Evolutionary conservation across 1,140 invertebrate genomes (phyloP).

Genomic region (Panagrolaimus sp.): DNA sequence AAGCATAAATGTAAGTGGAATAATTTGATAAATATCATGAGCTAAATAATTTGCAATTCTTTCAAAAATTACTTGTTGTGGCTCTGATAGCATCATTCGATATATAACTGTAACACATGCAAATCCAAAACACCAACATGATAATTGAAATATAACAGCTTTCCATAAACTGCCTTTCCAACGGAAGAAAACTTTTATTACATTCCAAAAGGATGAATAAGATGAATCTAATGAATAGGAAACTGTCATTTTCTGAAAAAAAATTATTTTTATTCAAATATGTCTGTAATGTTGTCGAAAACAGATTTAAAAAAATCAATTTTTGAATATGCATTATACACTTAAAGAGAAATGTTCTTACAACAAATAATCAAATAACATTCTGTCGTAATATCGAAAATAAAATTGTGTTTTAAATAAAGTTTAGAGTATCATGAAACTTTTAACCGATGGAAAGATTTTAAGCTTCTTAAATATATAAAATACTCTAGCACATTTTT

Average conservation of each 20-base stretch:
- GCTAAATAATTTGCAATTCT: constrained; percentile 47
- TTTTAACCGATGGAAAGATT: too few relatives aligned
- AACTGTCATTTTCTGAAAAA: constrained; percentile 32
- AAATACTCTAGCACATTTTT: too few relatives aligned
- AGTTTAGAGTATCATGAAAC: too few relatives aligned
- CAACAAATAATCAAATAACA: too few relatives aligned
- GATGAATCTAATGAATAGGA: constrained; percentile 46
- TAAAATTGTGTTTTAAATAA: too few relatives aligned
- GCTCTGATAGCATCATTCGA: constrained; percentile 26
- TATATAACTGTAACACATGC: constrained; percentile 40
- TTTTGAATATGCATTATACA: too few relatives aligned
- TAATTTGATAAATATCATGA: constrained; percentile 35
- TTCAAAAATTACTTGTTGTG: constrained; percentile 46
- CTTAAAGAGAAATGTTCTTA: too few relatives aligned
- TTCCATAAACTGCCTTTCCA: constrained; percentile 49
- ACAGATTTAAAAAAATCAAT: too few relatives aligned
- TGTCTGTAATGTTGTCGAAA: too few relatives aligned
- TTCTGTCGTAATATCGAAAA: too few relatives aligned
- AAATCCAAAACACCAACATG: constrained; percentile 36
- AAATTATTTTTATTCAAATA: too few relatives aligned
- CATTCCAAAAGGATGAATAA: constrained; percentile 20
- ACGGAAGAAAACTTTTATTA: constrained; percentile 31
- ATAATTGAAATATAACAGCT: constrained; percentile 38
- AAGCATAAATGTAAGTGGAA: constrained; percentile 12
- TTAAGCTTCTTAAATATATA: too few relatives aligned